Conservation (phyloP, 2,888 invertebrate species). For the Galeopsomyia nigrocyanea region DNA sequence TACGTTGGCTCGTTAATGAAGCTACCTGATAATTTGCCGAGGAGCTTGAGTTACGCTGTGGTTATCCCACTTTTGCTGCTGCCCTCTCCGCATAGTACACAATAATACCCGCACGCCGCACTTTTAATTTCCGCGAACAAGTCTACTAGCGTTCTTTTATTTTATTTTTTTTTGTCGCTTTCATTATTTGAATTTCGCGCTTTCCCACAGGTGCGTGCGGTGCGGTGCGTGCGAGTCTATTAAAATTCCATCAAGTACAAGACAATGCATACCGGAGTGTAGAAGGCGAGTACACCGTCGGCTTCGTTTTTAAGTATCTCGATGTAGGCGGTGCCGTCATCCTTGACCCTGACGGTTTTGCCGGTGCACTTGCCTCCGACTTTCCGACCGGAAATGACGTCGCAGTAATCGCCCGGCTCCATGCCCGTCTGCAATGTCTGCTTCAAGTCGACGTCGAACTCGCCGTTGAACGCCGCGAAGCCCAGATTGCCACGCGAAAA, state of each 20-base stretch:
- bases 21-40: too few relatives aligned
- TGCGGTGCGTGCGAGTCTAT: too few relatives aligned
- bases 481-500: slow-evolving; percentile 57
- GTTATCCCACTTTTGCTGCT: not conserved
- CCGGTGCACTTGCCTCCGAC: slow-evolving; percentile 75
- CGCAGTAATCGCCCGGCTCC: slow-evolving; percentile 85
- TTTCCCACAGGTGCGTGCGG: too few relatives aligned
- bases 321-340: slow-evolving; percentile 74
- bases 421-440: slow-evolving; percentile 77
- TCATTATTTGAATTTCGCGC: too few relatives aligned
- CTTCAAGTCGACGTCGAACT: slow-evolving; percentile 72
- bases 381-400: slow-evolving; percentile 80
- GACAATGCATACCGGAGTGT: slow-evolving; percentile 61
- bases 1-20: slow-evolving; percentile 6
- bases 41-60: not conserved
- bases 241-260: slow-evolving; percentile 17
- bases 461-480: slow-evolving; percentile 84
- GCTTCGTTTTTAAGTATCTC: slow-evolving; percentile 70
- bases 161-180: too few relatives aligned
- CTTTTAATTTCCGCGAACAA: not conserved
- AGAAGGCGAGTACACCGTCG: slow-evolving; percentile 82
- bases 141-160: not conserved
- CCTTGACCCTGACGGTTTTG: slow-evolving; percentile 74
- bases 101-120: too few relatives aligned
- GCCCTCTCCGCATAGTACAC: too few relatives aligned